Base-by-base conservation (phyloP, 2,113 vertebrate species). In the Perca fluviatilis region DNA sequence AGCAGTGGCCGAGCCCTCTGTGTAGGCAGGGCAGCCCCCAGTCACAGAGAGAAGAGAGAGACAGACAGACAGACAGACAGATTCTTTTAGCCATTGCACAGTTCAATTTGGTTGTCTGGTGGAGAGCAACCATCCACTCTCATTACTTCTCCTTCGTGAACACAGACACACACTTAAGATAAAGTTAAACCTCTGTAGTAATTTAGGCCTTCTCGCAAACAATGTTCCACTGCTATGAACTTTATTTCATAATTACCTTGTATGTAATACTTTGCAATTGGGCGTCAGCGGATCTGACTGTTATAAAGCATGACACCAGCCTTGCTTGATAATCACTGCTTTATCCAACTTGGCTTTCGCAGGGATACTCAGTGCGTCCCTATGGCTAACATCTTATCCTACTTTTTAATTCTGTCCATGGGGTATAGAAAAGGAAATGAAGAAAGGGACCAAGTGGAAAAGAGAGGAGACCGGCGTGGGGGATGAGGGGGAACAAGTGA, bases 1-100 rank as follows among this genome's bases (percentile, higher is more conserved):
- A 86, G 93, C 91, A 93, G 94, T 95, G 96, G 96, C 94, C 92
- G 91, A 94, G 86, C 60, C 51, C 89, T 91, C 85, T 61, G 79
- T 88, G 86, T 89, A 89, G 87, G 88, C 88, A 93, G 94, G 94
- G 94, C 86, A 83, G 91, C 84, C 86, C 83, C 92, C 90, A 82
- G 92, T 82, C 89, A 91, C 86, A 87, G 89, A 74, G 82, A 74
- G 92, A 43, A 43, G 40, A 33, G 33, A 33, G 5, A 88, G 91
- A 40, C 9, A 40, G 40, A 40, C 40, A 33, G 33, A 91, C 87
- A 88, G 76, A 75, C 92, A 91, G 89, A 94, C 54, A 92, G 87
- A 90, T 81, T 88, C 71, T 80, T 90, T 90, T 70, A 56, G 64
- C 77, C 79, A 74, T 68, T 73, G 72, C 77, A 83, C 74, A 89